Conservation (phyloP, 2,797 vertebrate genomes). For the Novumbra hubbsi region DNA sequence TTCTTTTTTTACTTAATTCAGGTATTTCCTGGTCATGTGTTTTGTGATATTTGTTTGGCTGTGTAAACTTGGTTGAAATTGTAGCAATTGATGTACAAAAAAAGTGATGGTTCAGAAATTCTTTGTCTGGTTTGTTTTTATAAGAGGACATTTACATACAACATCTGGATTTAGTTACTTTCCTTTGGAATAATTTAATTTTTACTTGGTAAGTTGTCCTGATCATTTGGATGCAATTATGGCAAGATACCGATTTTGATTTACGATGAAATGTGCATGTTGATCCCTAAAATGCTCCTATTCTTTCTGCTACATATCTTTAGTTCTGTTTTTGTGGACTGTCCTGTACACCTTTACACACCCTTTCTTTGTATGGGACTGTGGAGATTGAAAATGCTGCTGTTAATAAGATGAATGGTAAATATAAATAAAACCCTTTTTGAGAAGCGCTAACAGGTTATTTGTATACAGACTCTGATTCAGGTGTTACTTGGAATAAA, state of each 20-base stretch:
- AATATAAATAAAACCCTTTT: conserved; percentile 80
- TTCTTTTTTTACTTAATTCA: conserved; percentile 30
- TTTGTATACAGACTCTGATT: conserved; percentile 15
- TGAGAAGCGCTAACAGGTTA: conserved; percentile 45
- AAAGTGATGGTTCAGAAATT: neutral
- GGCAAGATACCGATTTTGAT: conserved; percentile 52
- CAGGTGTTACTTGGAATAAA: neutral
- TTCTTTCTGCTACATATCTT: conserved; percentile 32
- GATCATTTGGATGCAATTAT: conserved; percentile 64
- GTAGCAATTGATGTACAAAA: conserved; percentile 31
- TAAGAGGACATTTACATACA: conserved; percentile 26
- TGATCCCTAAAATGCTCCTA: conserved; percentile 41
- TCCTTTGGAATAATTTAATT: conserved; percentile 33
- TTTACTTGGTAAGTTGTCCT: conserved; percentile 45
- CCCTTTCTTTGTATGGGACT: conserved; percentile 56
- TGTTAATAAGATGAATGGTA: conserved; percentile 79
- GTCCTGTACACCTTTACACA: conserved; percentile 42
- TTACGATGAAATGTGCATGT: conserved; percentile 71
- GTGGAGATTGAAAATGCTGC: conserved; percentile 68
- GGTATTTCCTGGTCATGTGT: conserved; percentile 42
- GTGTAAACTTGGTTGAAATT: conserved; percentile 40
- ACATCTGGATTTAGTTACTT: conserved; percentile 32
- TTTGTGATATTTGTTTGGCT: conserved; percentile 37
- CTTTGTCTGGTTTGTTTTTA: conserved; percentile 16
- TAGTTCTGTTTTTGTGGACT: conserved; percentile 52